Evolutionary conservation across 2,113 vertebrate genomes (phyloP).

Genomic region (Alosa alosa): DNA sequence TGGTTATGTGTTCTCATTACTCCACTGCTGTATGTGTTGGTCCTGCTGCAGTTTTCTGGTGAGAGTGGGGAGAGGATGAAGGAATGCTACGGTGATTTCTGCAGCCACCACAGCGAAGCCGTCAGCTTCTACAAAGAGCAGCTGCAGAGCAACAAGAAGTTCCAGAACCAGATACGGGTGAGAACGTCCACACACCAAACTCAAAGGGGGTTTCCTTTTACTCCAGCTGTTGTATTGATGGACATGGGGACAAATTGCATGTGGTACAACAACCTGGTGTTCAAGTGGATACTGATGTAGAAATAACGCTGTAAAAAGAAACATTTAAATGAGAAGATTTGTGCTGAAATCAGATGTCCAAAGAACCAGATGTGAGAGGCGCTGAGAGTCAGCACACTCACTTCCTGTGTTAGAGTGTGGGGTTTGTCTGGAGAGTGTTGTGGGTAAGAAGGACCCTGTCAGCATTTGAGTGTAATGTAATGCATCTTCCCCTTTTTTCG

Average conservation of each 20-base stretch:
- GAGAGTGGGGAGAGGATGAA: conserved; percentile 88
- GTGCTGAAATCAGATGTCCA: not conserved
- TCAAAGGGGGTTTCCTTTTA: no score
- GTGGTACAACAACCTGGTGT: not conserved
- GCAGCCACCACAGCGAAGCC: conserved; percentile 86
- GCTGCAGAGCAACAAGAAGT: conserved; percentile 91
- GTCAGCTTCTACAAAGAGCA: conserved; percentile 88
- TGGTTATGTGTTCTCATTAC: no score
- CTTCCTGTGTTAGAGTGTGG: not conserved
- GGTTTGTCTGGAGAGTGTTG: not conserved
- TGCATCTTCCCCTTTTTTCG: not conserved
- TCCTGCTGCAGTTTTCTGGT: conserved; percentile 83
- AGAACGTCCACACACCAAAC: conserved; percentile 19
- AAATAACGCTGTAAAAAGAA: no score
- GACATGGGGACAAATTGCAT: not conserved
- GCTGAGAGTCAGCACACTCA: not conserved
- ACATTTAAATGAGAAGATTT: not conserved
- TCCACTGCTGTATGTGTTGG: not conserved
- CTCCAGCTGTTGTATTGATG: not conserved
- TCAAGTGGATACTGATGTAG: no score
- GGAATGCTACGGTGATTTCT: conserved; percentile 85
- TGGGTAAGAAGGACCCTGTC: not conserved
- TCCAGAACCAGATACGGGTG: conserved; percentile 92
- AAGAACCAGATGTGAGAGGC: no score
- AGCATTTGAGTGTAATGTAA: not conserved